These are phyloP conservation scores for Bubo scandiacus DNA, from an alignment of 2,113 vertebrate species.

Conservation along the genomic window DNA sequence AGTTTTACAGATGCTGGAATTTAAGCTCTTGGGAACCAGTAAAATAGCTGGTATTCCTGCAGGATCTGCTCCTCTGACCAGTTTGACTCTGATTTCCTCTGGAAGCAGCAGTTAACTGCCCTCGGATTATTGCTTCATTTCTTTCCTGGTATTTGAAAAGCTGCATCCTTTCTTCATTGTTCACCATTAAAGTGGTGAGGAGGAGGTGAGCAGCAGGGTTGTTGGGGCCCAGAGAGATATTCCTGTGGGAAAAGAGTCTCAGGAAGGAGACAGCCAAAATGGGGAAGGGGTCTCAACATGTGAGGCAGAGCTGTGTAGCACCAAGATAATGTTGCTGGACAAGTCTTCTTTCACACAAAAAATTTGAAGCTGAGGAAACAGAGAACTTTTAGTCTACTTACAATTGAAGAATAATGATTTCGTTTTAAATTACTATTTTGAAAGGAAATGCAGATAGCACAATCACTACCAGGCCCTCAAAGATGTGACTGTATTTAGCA, in stretches of 20 bases:
- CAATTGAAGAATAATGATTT: not conserved
- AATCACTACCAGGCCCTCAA: not conserved
- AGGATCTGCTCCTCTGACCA: not conserved
- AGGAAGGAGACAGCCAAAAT: not conserved
- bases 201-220: not conserved
- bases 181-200: not conserved
- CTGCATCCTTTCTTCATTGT: not conserved
- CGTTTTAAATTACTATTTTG: not conserved
- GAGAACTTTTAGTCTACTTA: not conserved
- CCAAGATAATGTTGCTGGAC: not conserved
- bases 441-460: not conserved
- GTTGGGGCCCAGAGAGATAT: not conserved
- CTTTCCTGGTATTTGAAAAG: not conserved
- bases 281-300: not conserved
- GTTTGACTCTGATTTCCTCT: not conserved
- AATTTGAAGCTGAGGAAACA: not conserved
- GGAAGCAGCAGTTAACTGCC: not conserved
- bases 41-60: not conserved
- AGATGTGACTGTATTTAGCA: not conserved
- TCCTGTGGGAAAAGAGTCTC: not conserved
- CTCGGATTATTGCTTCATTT: not conserved
- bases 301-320: not conserved
- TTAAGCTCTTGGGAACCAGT: not conserved
- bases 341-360: not conserved
- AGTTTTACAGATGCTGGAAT: not conserved